Percentiles rank a stretch among this genome's conserved stretches.
Conservation (phyloP, 1,140 invertebrate species). For the Chironomus tepperi region DNA sequence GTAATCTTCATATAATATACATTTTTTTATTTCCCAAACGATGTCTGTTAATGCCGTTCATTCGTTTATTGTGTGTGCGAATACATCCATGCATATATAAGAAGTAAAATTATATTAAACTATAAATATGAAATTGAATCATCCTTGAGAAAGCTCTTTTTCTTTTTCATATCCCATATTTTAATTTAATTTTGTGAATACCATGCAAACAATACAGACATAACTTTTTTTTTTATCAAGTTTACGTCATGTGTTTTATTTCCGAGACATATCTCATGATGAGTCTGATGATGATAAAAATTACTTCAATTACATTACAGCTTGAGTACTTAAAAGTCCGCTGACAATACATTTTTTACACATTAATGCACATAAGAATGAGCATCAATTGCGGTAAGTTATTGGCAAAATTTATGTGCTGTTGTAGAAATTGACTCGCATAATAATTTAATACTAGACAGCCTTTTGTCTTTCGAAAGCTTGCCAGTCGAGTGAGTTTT, state of each 20-base stretch:
- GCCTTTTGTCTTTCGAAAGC: not conserved
- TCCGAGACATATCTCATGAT: not conserved
- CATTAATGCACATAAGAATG: not conserved
- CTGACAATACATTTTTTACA: not conserved
- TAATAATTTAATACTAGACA: not conserved
- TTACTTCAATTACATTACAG: not conserved
- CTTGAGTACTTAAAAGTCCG: not conserved
- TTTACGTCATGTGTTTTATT: not conserved
- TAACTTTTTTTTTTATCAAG: too few species aligned
- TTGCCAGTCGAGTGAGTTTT: not conserved
- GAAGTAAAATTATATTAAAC: not conserved
- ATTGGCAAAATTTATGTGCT: not conserved
- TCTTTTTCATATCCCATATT: not conserved
- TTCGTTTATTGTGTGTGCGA: not conserved
- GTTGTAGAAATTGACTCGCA: not conserved
- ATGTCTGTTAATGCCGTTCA: not conserved
- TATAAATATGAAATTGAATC: not conserved
- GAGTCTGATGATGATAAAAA: not conserved
- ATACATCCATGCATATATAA: not conserved
- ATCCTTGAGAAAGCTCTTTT: slow-evolving; percentile 4
- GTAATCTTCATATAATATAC: not conserved
- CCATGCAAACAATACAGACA: too few species aligned
- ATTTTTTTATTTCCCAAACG: not conserved
- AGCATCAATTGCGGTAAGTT: not conserved
- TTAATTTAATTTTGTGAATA: too few species aligned